phyloP scores from a whole-genome alignment of 2,888 invertebrate species.

The Dryobotodes eremita region DNA sequence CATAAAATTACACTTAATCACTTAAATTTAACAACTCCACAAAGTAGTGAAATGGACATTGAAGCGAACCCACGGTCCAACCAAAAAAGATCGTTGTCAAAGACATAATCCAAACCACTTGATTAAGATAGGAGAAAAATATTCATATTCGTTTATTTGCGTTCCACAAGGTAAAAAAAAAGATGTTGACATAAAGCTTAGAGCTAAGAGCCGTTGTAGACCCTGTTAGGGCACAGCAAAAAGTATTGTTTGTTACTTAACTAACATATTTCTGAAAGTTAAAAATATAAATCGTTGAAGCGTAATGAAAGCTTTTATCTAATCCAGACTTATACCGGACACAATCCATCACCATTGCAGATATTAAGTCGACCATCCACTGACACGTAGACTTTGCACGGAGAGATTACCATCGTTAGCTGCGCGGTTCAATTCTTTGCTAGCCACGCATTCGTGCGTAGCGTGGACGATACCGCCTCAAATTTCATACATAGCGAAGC shows the following conservation, averaged over 20 bases:
- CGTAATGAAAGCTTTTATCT: not conserved
- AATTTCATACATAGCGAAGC: not conserved
- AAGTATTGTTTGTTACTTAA: no score
- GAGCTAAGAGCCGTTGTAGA: no score
- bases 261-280: no score
- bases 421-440: not conserved
- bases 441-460: not conserved
- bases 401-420: no score
- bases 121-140: not conserved
- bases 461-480: not conserved
- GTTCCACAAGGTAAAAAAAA: no score
- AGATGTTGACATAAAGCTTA: no score
- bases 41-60: conserved; percentile 4
- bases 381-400: not conserved
- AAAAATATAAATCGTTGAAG: not conserved
- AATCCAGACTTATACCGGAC: conserved; percentile 12
- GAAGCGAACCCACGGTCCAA: not conserved
- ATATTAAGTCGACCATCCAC: not conserved
- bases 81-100: not conserved
- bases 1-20: no score
- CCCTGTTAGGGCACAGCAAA: no score
- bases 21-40: not conserved
- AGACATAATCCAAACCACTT: conserved; percentile 10
- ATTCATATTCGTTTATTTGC: no score
- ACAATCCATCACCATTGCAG: conserved; percentile 7